Evolutionary conservation across 2,888 invertebrate species (phyloP).

Genomic region (Hipparchia semele): DNA sequence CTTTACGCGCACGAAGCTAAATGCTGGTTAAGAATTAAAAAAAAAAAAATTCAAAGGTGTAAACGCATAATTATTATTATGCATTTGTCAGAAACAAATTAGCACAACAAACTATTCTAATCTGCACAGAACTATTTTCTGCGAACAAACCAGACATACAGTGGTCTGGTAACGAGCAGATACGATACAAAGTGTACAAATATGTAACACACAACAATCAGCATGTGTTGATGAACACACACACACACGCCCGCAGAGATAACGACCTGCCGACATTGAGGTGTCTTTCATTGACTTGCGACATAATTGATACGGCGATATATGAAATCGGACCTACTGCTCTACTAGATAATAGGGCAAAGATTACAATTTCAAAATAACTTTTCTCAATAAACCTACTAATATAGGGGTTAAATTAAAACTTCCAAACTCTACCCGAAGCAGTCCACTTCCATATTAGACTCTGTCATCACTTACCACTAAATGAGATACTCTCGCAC

Average conservation of each 20-base stretch:
- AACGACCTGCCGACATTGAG: conserved; percentile 42
- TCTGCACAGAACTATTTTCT: neutral
- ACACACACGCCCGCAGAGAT: conserved; percentile 17
- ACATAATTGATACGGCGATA: conserved; percentile 30
- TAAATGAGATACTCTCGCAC: too few relatives aligned
- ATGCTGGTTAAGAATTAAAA: too few relatives aligned
- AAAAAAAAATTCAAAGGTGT: too few relatives aligned
- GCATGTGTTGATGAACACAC: neutral
- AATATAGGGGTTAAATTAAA: too few relatives aligned
- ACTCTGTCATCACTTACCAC: too few relatives aligned
- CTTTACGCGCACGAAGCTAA: too few relatives aligned
- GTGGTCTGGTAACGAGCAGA: neutral
- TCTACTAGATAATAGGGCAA: conserved; percentile 6
- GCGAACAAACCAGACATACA: neutral
- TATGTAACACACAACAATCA: neutral
- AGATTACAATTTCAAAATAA: conserved; percentile 4
- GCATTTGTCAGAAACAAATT: too few relatives aligned
- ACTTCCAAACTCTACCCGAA: too few relatives aligned
- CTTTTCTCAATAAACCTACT: neutral
- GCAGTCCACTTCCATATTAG: too few relatives aligned
- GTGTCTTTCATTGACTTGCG: conserved; percentile 43
- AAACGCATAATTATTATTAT: too few relatives aligned
- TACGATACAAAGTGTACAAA: neutral
- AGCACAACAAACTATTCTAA: too few relatives aligned
- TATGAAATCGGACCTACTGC: conserved; percentile 16